These are phyloP conservation scores for Drosophila lacicola DNA, from an alignment of 2,888 invertebrate genomes.

Conservation along the genomic window DNA sequence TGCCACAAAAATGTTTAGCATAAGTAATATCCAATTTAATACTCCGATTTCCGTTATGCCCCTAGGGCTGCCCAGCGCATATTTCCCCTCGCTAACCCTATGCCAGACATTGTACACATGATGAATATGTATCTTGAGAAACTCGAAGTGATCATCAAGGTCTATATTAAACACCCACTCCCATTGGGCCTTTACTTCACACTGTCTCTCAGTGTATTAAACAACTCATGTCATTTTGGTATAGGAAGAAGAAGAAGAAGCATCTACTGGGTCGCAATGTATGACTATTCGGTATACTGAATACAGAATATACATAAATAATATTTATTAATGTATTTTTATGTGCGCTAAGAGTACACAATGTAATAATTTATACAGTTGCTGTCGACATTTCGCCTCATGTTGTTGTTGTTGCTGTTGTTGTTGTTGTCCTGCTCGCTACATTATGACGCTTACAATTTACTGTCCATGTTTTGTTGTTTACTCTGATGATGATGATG, in stretches of 20 bases:
- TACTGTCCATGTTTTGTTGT: constrained; percentile 79
- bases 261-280: constrained; percentile 51
- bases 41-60: no score
- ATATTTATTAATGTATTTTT: constrained; percentile 83
- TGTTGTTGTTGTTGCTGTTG: constrained; percentile 34
- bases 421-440: constrained; percentile 46
- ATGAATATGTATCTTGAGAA: not conserved
- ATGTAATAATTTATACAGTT: constrained; percentile 81
- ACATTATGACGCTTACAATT: constrained; percentile 79
- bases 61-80: no score
- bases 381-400: constrained; percentile 59
- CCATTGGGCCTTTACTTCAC: constrained; percentile 2
- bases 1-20: no score
- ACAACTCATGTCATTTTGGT: constrained; percentile 51
- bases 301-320: constrained; percentile 76
- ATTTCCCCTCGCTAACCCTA: no score
- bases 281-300: constrained; percentile 54
- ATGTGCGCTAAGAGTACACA: constrained; percentile 81
- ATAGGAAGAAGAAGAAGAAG: constrained; percentile 33
- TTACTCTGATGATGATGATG: constrained; percentile 71
- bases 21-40: no score
- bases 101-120: no score
- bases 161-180: not conserved
- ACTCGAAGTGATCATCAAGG: not conserved
- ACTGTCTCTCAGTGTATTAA: constrained; percentile 56